phyloP scores from a whole-genome alignment of 2,797 vertebrate genomes.

The Dipus sagitta region DNA sequence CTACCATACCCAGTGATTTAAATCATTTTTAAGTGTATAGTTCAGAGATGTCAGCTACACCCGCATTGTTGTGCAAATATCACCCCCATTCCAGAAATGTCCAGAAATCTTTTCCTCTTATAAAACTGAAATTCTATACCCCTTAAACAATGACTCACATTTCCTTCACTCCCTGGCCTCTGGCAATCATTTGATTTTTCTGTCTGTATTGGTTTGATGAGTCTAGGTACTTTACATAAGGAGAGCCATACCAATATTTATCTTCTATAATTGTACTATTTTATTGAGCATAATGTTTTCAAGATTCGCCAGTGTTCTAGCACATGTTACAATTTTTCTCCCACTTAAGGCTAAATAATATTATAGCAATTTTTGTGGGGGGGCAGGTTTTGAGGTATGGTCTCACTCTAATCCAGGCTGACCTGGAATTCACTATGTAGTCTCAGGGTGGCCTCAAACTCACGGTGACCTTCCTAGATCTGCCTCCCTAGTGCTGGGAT shows the following conservation, averaged over 20 bases:
- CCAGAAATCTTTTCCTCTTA: not conserved
- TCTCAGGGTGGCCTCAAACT: no score
- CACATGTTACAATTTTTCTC: constrained; percentile 8
- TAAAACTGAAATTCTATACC: not conserved
- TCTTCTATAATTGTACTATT: not conserved
- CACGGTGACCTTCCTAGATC: no score
- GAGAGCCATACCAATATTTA: not conserved
- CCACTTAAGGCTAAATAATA: not conserved
- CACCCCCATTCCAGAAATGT: not conserved
- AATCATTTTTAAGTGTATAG: not conserved
- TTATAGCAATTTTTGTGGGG: not conserved
- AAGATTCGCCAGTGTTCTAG: not conserved
- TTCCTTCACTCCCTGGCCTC: not conserved
- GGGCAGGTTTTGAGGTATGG: no score
- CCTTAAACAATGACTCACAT: not conserved
- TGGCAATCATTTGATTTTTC: not conserved
- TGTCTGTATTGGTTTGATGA: not conserved
- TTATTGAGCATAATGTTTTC: constrained; percentile 3
- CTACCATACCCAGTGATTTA: not conserved
- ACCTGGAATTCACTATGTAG: no score
- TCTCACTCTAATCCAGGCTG: no score
- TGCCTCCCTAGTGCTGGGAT: no score
- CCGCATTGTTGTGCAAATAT: not conserved
- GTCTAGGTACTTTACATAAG: not conserved
- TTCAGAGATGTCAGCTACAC: not conserved